These are phyloP conservation scores for Orientallactaga bullata DNA, from an alignment of 2,113 vertebrate genomes.

Conservation along the genomic window DNA sequence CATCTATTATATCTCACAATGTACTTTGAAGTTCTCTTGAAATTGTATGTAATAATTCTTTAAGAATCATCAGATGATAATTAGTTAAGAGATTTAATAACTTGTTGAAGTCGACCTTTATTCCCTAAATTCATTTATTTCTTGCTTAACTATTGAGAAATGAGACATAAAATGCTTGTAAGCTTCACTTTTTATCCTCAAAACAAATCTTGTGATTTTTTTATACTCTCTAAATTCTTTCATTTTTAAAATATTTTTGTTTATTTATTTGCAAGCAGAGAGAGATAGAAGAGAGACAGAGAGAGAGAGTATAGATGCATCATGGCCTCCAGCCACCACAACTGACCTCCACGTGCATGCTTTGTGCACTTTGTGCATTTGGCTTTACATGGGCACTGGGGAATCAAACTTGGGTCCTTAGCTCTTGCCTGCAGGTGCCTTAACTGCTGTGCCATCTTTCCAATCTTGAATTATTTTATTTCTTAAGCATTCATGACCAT, in stretches of 20 bases:
- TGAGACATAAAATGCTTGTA: background rate
- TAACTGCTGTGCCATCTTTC: no score
- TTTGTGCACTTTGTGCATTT: no score
- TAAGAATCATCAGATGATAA: conserved; percentile 32
- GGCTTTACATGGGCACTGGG: no score
- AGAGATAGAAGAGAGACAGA: no score
- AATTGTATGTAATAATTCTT: background rate
- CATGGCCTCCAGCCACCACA: no score
- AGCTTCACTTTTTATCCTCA: background rate
- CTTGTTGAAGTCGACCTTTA: background rate
- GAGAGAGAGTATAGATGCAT: no score
- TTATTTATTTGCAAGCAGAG: no score
- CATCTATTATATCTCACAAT: background rate
- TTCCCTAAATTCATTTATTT: conserved; percentile 37
- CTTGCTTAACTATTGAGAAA: background rate
- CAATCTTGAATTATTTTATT: no score
- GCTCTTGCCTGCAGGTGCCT: no score
- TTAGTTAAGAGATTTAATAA: conserved; percentile 34
- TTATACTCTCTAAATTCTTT: background rate
- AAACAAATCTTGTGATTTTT: background rate
- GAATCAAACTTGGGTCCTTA: no score
- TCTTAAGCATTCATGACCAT: no score
- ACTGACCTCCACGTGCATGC: no score
- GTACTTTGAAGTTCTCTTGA: background rate
- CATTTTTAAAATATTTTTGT: background rate